Percentiles rank a stretch among this genome's conserved stretches.
phyloP scores from a whole-genome alignment of 2,113 vertebrate species.

The Tretioscincus oriximinensis region DNA sequence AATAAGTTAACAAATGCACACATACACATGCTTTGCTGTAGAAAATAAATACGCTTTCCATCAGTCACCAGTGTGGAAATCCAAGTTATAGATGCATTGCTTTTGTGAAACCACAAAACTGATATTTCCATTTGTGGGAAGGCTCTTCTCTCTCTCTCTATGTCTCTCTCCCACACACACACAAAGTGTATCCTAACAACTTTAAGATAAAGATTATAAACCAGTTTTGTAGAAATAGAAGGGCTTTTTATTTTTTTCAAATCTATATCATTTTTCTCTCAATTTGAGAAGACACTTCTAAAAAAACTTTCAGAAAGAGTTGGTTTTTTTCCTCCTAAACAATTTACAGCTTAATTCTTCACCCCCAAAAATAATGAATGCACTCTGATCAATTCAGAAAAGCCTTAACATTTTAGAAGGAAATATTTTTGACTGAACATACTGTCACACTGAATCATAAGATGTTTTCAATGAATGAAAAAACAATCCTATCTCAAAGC shows the following conservation, averaged over 20 bases:
- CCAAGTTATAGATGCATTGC: not conserved
- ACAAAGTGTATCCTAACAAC: not conserved
- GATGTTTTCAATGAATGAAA: not conserved
- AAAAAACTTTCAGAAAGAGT: no score
- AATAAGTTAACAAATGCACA: no score
- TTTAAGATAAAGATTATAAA: not conserved
- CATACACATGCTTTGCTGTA: not conserved
- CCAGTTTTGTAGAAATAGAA: not conserved
- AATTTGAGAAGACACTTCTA: no score
- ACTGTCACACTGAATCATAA: not conserved
- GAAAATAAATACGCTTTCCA: fast-evolving
- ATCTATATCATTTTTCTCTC: no score
- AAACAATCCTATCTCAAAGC: no score
- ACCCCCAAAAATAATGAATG: not conserved
- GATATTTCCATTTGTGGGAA: not conserved
- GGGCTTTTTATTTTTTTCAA: no score
- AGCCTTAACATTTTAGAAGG: not conserved
- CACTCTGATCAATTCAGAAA: not conserved
- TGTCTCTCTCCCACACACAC: no score
- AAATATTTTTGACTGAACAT: not conserved
- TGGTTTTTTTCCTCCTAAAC: not conserved
- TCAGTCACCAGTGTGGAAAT: fast-evolving
- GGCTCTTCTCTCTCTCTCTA: not conserved
- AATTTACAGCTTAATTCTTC: not conserved
- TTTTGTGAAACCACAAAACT: not conserved